These are phyloP conservation scores for Tinea trinotella DNA, from an alignment of 2,888 invertebrate species.

Conservation along the genomic window DNA sequence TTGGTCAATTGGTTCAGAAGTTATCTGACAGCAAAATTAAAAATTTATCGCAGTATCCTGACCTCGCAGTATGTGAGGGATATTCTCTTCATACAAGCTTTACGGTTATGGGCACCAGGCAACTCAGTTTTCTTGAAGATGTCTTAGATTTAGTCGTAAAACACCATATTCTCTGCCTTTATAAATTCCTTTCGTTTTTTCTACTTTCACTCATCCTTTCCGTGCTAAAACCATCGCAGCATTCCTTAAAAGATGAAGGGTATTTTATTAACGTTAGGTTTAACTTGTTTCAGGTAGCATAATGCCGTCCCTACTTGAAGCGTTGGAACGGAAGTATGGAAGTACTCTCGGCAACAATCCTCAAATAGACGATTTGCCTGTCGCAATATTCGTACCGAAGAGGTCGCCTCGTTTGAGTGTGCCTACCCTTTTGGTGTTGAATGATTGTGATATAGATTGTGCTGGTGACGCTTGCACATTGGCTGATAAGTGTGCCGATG, in stretches of 20 bases:
- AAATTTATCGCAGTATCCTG: no score
- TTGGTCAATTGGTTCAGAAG: no score
- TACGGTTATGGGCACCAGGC: no score
- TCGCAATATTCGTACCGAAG: constrained; percentile 90
- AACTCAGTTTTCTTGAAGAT: no score
- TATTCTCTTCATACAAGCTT: no score
- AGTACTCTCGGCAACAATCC: constrained; percentile 76
- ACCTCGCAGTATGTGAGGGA: no score
- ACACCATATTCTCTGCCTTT: background rate
- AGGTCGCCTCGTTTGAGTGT: constrained; percentile 83
- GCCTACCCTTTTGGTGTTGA: constrained; percentile 88
- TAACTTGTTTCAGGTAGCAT: no score
- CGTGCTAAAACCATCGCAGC: no score
- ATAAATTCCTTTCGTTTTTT: background rate
- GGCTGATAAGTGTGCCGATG: constrained; percentile 87
- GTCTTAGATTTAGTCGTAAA: no score
- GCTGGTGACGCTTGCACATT: constrained; percentile 88
- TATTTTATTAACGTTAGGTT: background rate
- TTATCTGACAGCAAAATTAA: no score
- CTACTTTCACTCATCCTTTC: no score
- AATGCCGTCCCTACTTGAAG: constrained; percentile 93
- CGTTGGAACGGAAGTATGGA: constrained; percentile 89
- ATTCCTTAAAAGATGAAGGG: background rate
- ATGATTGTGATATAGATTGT: constrained; percentile 91
- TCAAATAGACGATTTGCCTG: constrained; percentile 75